These are phyloP conservation scores for Crotalus horridus DNA, from an alignment of 2,113 vertebrate genomes.

Conservation along the genomic window DNA sequence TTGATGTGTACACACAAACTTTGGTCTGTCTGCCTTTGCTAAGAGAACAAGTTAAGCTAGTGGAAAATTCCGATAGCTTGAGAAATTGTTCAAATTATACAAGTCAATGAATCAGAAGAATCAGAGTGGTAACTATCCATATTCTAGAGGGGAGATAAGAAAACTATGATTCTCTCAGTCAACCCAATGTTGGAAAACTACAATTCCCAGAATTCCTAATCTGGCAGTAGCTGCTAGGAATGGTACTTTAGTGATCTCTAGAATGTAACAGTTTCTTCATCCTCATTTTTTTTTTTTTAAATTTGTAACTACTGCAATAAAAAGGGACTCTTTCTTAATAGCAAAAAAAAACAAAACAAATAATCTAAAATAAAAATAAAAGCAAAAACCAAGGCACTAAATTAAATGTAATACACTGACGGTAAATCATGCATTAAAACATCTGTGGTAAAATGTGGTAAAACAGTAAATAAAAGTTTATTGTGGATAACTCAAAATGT, in stretches of 20 bases:
- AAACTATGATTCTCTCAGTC: neutral
- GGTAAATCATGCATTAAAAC: neutral
- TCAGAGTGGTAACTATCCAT: neutral
- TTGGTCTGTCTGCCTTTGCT: slow-evolving; percentile 24
- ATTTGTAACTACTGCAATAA: neutral
- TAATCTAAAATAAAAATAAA: too few relatives aligned
- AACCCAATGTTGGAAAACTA: neutral
- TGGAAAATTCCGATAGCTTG: neutral
- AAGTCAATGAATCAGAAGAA: neutral
- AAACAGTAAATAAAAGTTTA: neutral
- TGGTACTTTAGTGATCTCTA: neutral
- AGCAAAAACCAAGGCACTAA: too few relatives aligned
- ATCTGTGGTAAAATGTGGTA: neutral
- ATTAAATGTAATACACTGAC: too few relatives aligned
- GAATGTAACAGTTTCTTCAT: neutral
- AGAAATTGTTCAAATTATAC: neutral
- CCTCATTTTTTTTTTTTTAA: neutral
- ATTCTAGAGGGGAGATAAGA: neutral
- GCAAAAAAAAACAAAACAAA: neutral
- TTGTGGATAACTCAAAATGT: neutral
- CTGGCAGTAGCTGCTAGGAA: neutral
- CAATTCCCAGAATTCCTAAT: neutral
- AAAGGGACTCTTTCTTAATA: neutral
- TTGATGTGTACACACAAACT: neutral
- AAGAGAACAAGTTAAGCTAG: slow-evolving; percentile 32